A percentile compares a stretch with the other conserved stretches of the same genome.
Evolutionary conservation across 2,113 vertebrate genomes (phyloP).

Genomic region (Balaenoptera acutorostrata): DNA sequence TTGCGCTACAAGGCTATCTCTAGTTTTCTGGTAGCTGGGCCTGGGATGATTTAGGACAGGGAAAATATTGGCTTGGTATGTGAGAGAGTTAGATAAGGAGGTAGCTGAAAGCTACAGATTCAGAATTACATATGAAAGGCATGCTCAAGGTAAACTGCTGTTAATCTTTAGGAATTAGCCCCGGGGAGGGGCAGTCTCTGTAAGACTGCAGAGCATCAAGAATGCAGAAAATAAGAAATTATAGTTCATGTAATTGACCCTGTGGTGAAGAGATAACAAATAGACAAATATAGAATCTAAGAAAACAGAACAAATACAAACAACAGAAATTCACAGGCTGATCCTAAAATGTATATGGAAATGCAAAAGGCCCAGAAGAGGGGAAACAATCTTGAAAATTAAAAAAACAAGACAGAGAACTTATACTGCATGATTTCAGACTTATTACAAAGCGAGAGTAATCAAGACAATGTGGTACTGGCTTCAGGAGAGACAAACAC

Average conservation of each 20-base stretch:
- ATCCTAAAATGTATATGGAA: not conserved
- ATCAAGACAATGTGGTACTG: not conserved
- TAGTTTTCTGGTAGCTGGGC: not conserved
- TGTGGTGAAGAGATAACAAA: not conserved
- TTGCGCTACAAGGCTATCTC: not conserved
- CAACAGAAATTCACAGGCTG: not conserved
- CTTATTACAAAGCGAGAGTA: not conserved
- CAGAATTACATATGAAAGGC: not conserved
- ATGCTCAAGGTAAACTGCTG: not conserved
- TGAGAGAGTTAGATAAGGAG: not conserved
- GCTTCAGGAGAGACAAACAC: not conserved
- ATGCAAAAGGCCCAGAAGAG: not conserved
- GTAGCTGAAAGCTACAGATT: not conserved
- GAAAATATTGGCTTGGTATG: not conserved
- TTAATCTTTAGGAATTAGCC: not conserved
- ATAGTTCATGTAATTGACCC: not conserved
- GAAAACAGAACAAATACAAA: not conserved
- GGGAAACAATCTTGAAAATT: not conserved
- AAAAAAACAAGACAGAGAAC: not conserved
- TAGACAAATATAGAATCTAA: not conserved
- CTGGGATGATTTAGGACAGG: not conserved
- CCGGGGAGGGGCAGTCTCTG: not conserved
- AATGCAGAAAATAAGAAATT: not conserved
- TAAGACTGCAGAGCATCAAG: not conserved
- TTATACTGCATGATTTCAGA: not conserved